phyloP scores from a whole-genome alignment of 2,888 invertebrate species.

The Idaea biselata region DNA sequence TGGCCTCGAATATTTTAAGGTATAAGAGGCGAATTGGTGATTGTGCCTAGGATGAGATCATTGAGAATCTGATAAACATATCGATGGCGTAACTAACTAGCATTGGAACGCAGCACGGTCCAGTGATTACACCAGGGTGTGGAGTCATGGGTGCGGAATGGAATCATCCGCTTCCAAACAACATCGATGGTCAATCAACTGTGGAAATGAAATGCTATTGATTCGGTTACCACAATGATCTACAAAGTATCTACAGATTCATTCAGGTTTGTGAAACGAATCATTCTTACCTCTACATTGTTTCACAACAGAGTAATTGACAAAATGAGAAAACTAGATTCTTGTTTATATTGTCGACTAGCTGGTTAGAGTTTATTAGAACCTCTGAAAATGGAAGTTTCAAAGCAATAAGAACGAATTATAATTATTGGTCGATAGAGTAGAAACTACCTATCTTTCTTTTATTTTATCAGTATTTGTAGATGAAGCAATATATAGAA shows the following conservation, averaged over 20 bases:
- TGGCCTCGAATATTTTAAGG: neutral
- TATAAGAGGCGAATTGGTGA: neutral
- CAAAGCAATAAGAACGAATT: too few species aligned
- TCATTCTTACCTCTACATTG: neutral
- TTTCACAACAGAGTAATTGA: neutral
- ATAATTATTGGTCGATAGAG: too few species aligned
- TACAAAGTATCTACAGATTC: constrained; percentile 28
- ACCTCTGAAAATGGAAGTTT: neutral
- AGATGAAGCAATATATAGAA: too few species aligned
- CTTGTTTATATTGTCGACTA: neutral
- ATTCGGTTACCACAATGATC: constrained; percentile 12
- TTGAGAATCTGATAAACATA: constrained; percentile 5
- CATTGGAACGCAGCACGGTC: constrained; percentile 21
- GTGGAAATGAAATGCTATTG: constrained; percentile 28
- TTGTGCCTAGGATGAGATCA: neutral
- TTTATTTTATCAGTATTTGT: too few species aligned
- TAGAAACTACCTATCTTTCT: too few species aligned
- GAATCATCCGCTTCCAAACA: constrained; percentile 49
- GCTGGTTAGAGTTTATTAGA: neutral
- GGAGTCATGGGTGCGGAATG: constrained; percentile 42
- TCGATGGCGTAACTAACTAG: constrained; percentile 20
- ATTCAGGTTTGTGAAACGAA: neutral
- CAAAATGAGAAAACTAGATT: neutral
- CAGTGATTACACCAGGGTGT: constrained; percentile 22
- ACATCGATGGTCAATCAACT: constrained; percentile 26